Evolutionary conservation across 2,888 invertebrate genomes (phyloP), one percentile per base, ranked within the genome.

Genomic region (Apotomis turbidana): DNA sequence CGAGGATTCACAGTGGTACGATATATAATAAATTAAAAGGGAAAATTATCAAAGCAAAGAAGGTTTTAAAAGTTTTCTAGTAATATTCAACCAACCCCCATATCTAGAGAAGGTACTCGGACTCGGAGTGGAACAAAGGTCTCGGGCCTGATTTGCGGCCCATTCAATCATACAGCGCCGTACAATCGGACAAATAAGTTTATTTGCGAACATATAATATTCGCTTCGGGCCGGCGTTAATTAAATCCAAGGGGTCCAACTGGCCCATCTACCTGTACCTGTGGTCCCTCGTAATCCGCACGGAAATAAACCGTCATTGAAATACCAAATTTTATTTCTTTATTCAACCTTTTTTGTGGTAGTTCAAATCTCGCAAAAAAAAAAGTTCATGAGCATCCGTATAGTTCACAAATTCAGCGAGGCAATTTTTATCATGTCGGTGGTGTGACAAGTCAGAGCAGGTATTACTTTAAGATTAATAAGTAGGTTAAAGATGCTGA

Each of bases 141-240:
- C 71, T 76, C 78, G 76, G 83, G 82, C 82, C 81, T 82, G 81
- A 81, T 78, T 79, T 81, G 82, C 62, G 81, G 81, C 76, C 64
- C 71, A 68, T 62, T 59, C n/a, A n/a, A n/a, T n/a, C 67, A 67
- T 55, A 61, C 57, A 79, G 76, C 76, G 68, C 73, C 72, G 73
- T 78, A 80, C 83, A 82, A 80, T 85, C 86, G 85, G 84, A 83
- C 84, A 88, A 90, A 89, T 87, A 90, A 85, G 84, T 88, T 83
- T 89, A 86, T 90, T 90, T 88, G 86, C 84, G 80, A 86, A 87
- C 89, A 89, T 91, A 90, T 90, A 88, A 89, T 90, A 90, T 90
- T 89, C 87, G 87, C 86, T 86, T 83, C 85, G 86, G 88, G 82
- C 81, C 78, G 76, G 83, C 78, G 87, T 87, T 90, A 90, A 90